Evolutionary conservation across 2,113 vertebrate genomes (phyloP), one percentile per base, ranked within the genome.

Genomic region (Nasalis larvatus): DNA sequence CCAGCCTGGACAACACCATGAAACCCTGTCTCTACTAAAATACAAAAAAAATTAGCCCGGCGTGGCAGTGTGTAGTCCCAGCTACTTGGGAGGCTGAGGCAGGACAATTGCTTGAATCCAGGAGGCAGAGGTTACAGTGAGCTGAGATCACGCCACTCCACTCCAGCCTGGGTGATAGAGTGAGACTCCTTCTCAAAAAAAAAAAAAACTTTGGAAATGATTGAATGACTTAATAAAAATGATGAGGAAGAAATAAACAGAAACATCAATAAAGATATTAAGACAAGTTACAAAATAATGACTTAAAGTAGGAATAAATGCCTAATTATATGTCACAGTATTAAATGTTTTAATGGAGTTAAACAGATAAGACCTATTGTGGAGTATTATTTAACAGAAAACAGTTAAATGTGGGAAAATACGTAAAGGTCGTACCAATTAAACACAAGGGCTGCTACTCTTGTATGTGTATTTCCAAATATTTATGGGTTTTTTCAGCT

Each of bases 341-440:
- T 12, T 60, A 80, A 74, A 23, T 58, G 1, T 85, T 82, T 86
- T 71, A 92, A 56, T 56, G 35, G 42, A 83, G 77, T 86, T 63
- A 78, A 95, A 42, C 49, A 56, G 52, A 49, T 89, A 60, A 30
- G 66, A 91, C 13, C 27, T 68, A 16, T 63, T 58, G 6, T 58
- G 23, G 42, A 32, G 35, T 87, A 30, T 96, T 87, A 66, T 6
- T 52, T 32, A 83, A 86, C 14, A 83, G n/a, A 58, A 86, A 89
- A 49, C 47, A 86, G n/a, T 94, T 96, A 58, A 86, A 80, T 60
- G 14, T 93, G 42, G 58, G n/a, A 54, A 83, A 85, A 85, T 76
- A 47, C 11, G n/a, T 69, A 4, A 49, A 47, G 40, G 20, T 73
- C 35, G 74, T 84, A 52, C 37, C n/a, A 37, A 0, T 73, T 83